Conservation (phyloP, 2,797 vertebrate species). For the Esox lucius region DNA sequence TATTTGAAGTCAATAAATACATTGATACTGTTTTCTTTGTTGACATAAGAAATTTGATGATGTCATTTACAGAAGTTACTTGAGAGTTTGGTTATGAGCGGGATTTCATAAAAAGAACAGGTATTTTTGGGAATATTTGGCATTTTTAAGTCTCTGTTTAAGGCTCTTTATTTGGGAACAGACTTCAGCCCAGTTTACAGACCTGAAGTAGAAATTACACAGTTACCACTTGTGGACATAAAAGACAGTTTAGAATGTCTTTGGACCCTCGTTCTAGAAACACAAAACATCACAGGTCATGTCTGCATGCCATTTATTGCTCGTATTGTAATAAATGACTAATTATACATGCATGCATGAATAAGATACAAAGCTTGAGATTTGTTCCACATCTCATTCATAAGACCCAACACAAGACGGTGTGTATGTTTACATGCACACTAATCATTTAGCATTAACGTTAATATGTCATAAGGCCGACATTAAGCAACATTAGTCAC, state of each 20-base stretch:
- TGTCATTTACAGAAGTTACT: slow-evolving; percentile 17
- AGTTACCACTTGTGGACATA: neutral
- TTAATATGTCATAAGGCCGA: too few relatives aligned
- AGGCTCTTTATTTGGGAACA: slow-evolving; percentile 29
- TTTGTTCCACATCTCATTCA: neutral
- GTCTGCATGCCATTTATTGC: neutral
- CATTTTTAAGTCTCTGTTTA: slow-evolving; percentile 25
- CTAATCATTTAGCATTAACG: too few relatives aligned
- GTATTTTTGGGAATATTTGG: slow-evolving; percentile 34
- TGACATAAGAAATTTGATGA: slow-evolving; percentile 23
- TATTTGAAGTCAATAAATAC: slow-evolving; percentile 50
- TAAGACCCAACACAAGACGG: neutral
- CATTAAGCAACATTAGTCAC: too few relatives aligned
- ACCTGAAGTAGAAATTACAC: slow-evolving; percentile 18
- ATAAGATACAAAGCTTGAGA: neutral
- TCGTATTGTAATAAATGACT: neutral
- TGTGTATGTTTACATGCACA: too few relatives aligned
- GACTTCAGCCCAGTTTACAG: slow-evolving; percentile 12
- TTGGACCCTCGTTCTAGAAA: neutral
- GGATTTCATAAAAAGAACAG: slow-evolving; percentile 10
- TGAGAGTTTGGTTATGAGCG: slow-evolving; percentile 45
- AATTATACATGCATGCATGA: slow-evolving; percentile 35
- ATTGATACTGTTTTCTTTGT: slow-evolving; percentile 48
- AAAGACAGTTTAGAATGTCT: neutral
- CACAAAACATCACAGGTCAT: neutral